Base-by-base conservation (phyloP, 2,797 vertebrate genomes). In the Merluccius polli region DNA sequence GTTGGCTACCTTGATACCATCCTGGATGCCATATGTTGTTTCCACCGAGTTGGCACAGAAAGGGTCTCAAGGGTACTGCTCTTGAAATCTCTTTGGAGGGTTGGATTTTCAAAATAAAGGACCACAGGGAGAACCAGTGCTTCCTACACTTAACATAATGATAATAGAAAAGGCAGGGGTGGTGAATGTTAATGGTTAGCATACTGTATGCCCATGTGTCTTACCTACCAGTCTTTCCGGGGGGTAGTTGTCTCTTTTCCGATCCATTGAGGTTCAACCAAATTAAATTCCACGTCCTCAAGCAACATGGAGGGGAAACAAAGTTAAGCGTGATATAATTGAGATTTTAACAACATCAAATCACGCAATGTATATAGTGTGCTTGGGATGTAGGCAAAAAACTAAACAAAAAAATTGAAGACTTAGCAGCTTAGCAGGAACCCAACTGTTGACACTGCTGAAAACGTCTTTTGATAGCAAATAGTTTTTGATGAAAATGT, bases 1-100 rank as follows among this genome's bases (percentile, higher is more conserved):
- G 5, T 52, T 18, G 44, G 38, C 13, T 41, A 41, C 44, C 44
- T 52, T 59, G 52, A 59, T 59, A n/a, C 6, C 21, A 21, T 24
- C 52, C n/a, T 13, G 12, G 52, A 59, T 21, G 9, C 48, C 48
- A 52, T n/a, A 59, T 59, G n/a, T 9, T n/a, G n/a, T 59, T 59
- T 24, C 21, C n/a, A 59, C 10, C 7, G 52, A 59, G 21, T 59
- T n/a, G 52, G n/a, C 24, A 24, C 21, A 59, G 21, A 9, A 21
- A 72, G 71, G 52, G 75, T 29, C 75, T 63, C 72, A 59, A 36
- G 68, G 72, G 67, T 68, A 74, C n/a, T 65, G 73, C 73, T 72
- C 72, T 67, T 78, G 70, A 82, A 78, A 79, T 82, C 77, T 78
- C 65, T 70, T 44, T 35, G 75, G 73, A 79, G 78, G 72, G 75